Evolutionary conservation across 2,113 vertebrate genomes (phyloP).

Genomic region (Serilophus lunatus): DNA sequence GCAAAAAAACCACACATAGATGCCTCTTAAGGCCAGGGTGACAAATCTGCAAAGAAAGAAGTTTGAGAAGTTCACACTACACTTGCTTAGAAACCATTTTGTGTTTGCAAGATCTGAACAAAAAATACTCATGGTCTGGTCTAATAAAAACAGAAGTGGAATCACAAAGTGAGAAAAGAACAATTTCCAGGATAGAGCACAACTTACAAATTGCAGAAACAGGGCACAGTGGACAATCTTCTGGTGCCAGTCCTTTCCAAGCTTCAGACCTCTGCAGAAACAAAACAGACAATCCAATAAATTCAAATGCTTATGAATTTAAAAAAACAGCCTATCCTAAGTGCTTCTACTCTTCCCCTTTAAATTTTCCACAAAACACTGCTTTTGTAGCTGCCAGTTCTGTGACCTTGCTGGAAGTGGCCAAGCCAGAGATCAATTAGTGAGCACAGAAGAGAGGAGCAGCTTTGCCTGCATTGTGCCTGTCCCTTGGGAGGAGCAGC

Average conservation of each 20-base stretch:
- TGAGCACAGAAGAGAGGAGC: not conserved
- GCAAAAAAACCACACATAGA: not conserved
- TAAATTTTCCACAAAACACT: not conserved
- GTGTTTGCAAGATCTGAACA: not conserved
- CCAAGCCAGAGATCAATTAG: constrained; percentile 63
- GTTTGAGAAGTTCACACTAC: not conserved
- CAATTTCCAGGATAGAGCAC: not conserved
- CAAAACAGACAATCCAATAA: not conserved
- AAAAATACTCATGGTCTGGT: not conserved
- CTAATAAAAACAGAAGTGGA: not conserved
- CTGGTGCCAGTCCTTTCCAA: not conserved
- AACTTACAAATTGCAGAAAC: not conserved
- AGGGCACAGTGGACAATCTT: not conserved
- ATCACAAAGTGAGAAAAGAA: not conserved
- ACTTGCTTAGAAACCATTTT: not conserved
- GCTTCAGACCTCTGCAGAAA: constrained; percentile 18
- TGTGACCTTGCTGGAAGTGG: constrained; percentile 64
- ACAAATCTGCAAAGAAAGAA: not conserved
- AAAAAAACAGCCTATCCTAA: not conserved
- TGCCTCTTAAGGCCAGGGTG: not conserved
- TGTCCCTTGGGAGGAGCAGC: not conserved
- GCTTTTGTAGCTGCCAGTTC: not conserved
- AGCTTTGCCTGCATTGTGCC: not conserved
- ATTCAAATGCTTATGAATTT: not conserved
- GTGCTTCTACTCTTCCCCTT: constrained; percentile 27